Evolutionary conservation across 2,888 invertebrate genomes (phyloP), one percentile per base, ranked within the genome.

Genomic region (Cactoblastis cactorum): DNA sequence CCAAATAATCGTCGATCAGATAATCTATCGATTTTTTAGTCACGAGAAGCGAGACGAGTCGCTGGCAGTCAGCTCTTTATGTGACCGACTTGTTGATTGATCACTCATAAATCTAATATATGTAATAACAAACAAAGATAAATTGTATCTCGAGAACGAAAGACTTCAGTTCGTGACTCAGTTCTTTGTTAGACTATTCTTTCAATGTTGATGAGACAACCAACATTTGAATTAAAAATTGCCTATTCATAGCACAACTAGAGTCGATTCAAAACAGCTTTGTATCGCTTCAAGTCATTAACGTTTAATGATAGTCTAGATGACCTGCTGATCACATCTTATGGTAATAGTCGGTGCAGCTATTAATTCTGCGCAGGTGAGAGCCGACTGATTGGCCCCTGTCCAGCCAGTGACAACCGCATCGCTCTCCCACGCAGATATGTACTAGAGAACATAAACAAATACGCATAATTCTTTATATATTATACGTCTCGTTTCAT

Each of bases 301-400:
- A 28, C 8, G 15, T 15, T 28, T 32, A 28, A 28, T 43, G 43
- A 43, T 43, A 2, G 15, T n/a, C 17, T 32, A 28, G 19, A 5
- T 47, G 17, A 39, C 4, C 12, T n/a, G 41, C 18, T 46, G 35
- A 35, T 22, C 22, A 14, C 33, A 35, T 46, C 46, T 62, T 52
- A 60, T 55, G 58, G 62, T 66, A 63, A 65, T 63, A 68, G 61
- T 62, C 65, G 72, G 73, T 69, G 66, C 53, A 65, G 64, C 72
- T 67, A 75, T 77, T 70, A 69, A 69, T 76, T 74, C 65, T 65
- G 69, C 72, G 77, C 83, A 85, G 83, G 84, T 86, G 79, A 85
- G n/a, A n/a, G 62, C 62, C 64, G 67, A 77, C 71, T 77, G 73
- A 75, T 83, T 88, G 87, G 88, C 81, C 55, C 53, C 51, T 58